phyloP scores from a whole-genome alignment of 2,797 vertebrate genomes.

The Parauchenoglanis ngamensis region DNA sequence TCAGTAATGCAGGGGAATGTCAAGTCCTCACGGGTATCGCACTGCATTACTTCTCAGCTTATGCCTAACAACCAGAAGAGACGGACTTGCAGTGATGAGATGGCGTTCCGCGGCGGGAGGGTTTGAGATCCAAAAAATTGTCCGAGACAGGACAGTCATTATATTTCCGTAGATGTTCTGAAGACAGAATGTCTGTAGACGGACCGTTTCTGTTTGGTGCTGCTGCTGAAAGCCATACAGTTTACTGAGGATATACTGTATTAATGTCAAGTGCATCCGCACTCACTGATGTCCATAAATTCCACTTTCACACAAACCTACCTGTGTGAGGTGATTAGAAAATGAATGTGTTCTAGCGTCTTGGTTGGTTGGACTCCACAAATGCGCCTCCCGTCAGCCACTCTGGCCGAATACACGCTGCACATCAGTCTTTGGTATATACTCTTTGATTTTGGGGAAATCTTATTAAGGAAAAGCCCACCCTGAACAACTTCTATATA shows the following conservation, averaged over 20 bases:
- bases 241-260: neutral
- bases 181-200: too few species aligned
- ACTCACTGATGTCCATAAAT: neutral
- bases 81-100: neutral
- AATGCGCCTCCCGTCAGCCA: neutral
- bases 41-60: neutral
- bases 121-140: neutral
- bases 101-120: neutral
- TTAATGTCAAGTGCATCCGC: neutral
- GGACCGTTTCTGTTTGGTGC: neutral
- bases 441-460: neutral
- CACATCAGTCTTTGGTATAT: neutral
- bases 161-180: too few species aligned
- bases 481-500: neutral
- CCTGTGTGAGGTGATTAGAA: neutral
- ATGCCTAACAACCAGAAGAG: neutral
- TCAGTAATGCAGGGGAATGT: neutral
- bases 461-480: neutral
- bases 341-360: neutral
- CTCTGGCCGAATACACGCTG: neutral
- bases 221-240: constrained; percentile 8
- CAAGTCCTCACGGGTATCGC: neutral
- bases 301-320: neutral
- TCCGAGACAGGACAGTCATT: neutral
- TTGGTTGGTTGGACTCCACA: neutral